Percentiles rank a stretch among this genome's conserved stretches.
Conservation (phyloP, 2,797 vertebrate genomes). For the Tympanoctomys barrerae region DNA sequence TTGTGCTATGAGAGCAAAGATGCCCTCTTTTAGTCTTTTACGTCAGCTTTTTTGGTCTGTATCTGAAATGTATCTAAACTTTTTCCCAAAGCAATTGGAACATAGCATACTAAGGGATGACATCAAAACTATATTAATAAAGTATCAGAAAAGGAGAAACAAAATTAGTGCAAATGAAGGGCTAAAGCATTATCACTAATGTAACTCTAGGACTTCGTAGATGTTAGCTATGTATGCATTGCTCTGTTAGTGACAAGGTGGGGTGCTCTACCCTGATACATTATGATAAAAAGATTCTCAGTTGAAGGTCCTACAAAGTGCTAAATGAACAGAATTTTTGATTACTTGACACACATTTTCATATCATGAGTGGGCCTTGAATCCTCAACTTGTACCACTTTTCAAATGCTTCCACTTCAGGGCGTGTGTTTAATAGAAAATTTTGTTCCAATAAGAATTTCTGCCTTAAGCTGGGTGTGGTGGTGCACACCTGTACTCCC, state of each 20-base stretch:
- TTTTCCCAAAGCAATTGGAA: slow-evolving; percentile 55
- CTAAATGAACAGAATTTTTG: slow-evolving; percentile 1
- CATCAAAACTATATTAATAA: not conserved
- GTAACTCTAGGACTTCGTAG: not conserved
- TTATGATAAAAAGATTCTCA: not conserved
- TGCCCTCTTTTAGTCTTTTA: slow-evolving; percentile 45
- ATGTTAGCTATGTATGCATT: not conserved
- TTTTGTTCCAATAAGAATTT: slow-evolving; percentile 56
- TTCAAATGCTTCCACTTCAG: slow-evolving; percentile 47
- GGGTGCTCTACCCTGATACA: not conserved
- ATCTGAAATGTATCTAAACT: slow-evolving; percentile 53
- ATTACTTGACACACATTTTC: not conserved
- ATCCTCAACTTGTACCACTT: not conserved
- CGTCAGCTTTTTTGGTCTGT: slow-evolving; percentile 21
- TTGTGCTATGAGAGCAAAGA: not conserved
- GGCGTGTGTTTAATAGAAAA: not conserved
- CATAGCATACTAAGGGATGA: slow-evolving; percentile 42
- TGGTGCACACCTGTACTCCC: no score
- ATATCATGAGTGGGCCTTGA: not conserved
- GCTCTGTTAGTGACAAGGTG: not conserved
- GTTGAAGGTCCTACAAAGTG: not conserved
- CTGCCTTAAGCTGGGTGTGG: not conserved
- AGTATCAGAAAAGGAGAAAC: slow-evolving; percentile 52
- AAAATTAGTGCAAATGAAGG: slow-evolving; percentile 10
- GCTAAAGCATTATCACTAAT: not conserved